Percentiles rank a stretch among this genome's conserved stretches.
These are phyloP conservation scores for Herpailurus yagouaroundi DNA, from an alignment of 2,113 vertebrate species.

Conservation along the genomic window DNA sequence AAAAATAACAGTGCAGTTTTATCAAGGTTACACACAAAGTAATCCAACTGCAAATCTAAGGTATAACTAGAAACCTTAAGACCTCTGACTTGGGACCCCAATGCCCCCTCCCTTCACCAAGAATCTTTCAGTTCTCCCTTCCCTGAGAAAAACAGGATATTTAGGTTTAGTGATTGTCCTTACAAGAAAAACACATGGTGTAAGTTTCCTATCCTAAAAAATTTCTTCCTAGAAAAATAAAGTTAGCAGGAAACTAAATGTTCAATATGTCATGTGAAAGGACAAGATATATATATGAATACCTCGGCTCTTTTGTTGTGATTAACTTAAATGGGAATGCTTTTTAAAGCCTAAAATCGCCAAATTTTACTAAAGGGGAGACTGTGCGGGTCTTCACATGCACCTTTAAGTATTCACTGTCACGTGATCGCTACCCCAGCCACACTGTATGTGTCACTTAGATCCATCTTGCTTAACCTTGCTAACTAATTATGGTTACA, in stretches of 20 bases:
- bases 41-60: not conserved
- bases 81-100: not conserved
- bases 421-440: not conserved
- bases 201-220: conserved; percentile 10
- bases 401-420: conserved; percentile 43
- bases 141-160: not conserved
- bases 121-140: not conserved
- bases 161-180: not conserved
- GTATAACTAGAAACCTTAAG: not conserved
- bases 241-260: conserved; percentile 1
- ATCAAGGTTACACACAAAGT: not conserved
- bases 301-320: not conserved
- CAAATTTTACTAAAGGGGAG: not conserved
- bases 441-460: not conserved
- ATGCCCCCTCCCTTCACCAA: not conserved
- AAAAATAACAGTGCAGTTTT: not conserved
- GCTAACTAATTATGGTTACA: conserved; percentile 53
- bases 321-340: not conserved
- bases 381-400: not conserved
- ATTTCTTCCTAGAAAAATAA: not conserved
- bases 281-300: not conserved
- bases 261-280: not conserved
- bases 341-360: conserved; percentile 32
- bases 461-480: not conserved
- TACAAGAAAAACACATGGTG: not conserved